Percentiles rank a stretch among this genome's conserved stretches.
Conservation (phyloP, 2,113 vertebrate genomes). For the Eubucco bourcierii region DNA sequence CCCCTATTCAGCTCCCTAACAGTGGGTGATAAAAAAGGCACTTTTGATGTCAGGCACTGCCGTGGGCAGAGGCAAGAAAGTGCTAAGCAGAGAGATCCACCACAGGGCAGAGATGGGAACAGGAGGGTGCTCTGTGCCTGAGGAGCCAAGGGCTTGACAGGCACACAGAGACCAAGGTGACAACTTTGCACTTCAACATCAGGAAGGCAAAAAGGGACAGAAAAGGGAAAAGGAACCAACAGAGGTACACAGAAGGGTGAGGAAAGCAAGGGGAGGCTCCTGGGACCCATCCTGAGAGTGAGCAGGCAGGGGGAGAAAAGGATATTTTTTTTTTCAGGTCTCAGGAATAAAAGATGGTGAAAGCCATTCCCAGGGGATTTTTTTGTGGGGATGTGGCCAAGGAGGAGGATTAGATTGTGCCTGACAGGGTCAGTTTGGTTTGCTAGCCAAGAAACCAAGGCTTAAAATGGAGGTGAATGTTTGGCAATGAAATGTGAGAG, state of each 20-base stretch:
- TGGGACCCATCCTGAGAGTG: neutral
- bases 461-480: neutral
- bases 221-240: neutral
- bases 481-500: neutral
- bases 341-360: neutral
- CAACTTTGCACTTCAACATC: neutral
- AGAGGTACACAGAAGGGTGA: neutral
- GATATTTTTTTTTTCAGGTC: neutral
- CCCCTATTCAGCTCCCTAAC: neutral
- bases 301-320: accelerated
- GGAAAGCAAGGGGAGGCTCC: accelerated
- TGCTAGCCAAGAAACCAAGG: neutral
- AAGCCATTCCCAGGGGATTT: neutral
- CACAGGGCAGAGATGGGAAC: neutral
- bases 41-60: neutral
- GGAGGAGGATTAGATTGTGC: neutral
- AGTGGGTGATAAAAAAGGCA: accelerated
- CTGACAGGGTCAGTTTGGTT: neutral
- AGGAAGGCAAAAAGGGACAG: neutral
- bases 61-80: neutral
- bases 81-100: neutral
- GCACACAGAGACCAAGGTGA: accelerated
- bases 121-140: accelerated
- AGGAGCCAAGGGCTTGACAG: accelerated
- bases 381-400: neutral